Percentiles rank a stretch among this genome's conserved stretches.
Conservation (phyloP, 2,888 invertebrate species). For the Agrotis exclamationis region DNA sequence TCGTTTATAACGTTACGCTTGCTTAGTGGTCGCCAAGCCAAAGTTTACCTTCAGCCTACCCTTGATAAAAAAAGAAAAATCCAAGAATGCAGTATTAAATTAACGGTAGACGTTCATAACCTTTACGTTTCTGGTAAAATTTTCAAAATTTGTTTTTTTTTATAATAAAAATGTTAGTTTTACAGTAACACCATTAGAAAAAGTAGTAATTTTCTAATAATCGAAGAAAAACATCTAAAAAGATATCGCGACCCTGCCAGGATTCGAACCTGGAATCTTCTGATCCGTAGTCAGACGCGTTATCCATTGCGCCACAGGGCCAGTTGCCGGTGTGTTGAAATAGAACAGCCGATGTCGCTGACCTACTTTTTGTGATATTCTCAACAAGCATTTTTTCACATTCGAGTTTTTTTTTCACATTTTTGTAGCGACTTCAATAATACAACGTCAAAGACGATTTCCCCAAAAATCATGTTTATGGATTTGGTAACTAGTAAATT, state of each 20-base stretch:
- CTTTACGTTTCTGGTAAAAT: no score
- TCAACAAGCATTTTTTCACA: no score
- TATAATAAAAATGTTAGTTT: no score
- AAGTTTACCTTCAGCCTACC: no score
- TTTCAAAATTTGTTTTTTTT: no score
- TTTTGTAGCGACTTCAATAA: background rate
- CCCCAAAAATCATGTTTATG: no score
- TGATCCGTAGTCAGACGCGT: conserved; percentile 94
- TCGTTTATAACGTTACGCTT: background rate
- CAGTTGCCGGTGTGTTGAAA: conserved; percentile 61
- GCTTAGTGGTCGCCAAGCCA: background rate
- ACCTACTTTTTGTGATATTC: background rate
- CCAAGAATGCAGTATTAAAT: no score
- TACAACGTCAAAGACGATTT: background rate
- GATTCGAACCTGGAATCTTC: conserved; percentile 94
- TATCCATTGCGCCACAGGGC: conserved; percentile 93
- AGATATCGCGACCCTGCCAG: conserved; percentile 90
- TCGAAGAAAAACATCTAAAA: conserved; percentile 44
- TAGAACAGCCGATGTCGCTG: conserved; percentile 18
- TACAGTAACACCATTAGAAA: no score
- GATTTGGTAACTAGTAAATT: background rate
- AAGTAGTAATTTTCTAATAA: background rate
- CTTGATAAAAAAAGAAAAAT: no score
- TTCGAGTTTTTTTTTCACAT: background rate
- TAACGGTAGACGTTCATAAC: no score